These are phyloP conservation scores for Deilephila elpenor DNA, from an alignment of 2,888 invertebrate species.

Conservation along the genomic window DNA sequence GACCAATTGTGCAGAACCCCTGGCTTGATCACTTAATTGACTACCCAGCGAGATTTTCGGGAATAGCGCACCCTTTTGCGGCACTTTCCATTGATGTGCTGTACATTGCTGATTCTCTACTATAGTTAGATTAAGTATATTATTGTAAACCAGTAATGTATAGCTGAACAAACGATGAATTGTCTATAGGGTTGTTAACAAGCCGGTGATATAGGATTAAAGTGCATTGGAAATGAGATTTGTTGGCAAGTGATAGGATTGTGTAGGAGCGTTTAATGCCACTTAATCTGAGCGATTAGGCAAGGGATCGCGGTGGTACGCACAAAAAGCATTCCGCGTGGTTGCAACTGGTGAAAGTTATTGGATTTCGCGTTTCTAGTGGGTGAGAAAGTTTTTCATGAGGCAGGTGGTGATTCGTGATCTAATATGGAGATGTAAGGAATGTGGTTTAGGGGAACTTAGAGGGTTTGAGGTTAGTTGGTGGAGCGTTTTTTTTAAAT, in stretches of 20 bases:
- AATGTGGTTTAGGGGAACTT: too few species aligned
- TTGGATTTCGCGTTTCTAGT: conserved; percentile 51
- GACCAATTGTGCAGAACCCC: conserved; percentile 82
- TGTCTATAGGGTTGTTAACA: conserved; percentile 31
- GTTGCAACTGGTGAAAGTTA: conserved; percentile 51
- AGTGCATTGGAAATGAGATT: conserved; percentile 81
- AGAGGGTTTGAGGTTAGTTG: too few species aligned
- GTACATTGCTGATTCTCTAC: conserved; percentile 49
- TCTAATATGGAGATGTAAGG: neutral
- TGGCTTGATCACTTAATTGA: conserved; percentile 83
- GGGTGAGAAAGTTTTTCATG: conserved; percentile 30
- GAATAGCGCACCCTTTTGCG: conserved; percentile 47
- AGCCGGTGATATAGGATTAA: conserved; percentile 60
- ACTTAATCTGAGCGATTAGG: conserved; percentile 74
- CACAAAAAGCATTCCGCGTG: conserved; percentile 57
- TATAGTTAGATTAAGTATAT: neutral
- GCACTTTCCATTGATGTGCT: conserved; percentile 30
- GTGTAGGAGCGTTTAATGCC: conserved; percentile 71
- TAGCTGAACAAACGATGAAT: neutral
- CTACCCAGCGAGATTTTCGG: conserved; percentile 74
- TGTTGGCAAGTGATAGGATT: conserved; percentile 77
- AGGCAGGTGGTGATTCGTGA: conserved; percentile 11
- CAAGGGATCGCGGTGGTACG: conserved; percentile 58
- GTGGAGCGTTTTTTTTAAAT: too few species aligned
- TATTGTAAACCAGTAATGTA: conserved; percentile 7